A percentile compares a stretch with the other conserved stretches of the same genome.
phyloP scores from a whole-genome alignment of 2,113 vertebrate species.

The Vulpes lagopus region DNA sequence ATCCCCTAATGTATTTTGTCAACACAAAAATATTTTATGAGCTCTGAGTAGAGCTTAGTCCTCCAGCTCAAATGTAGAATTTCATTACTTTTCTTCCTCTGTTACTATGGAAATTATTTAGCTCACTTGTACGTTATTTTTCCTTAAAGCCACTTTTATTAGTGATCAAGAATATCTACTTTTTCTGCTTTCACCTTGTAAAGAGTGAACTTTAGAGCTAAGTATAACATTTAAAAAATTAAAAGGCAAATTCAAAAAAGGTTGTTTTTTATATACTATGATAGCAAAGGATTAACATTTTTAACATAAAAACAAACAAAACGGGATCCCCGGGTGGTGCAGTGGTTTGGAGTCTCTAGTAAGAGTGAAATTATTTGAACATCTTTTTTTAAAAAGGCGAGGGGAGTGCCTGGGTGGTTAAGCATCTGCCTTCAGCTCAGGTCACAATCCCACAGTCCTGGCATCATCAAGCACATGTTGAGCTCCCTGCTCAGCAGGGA shows the following conservation, averaged over 20 bases:
- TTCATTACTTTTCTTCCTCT: neutral
- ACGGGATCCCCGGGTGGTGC: no score
- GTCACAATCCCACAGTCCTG: neutral
- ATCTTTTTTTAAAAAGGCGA: neutral
- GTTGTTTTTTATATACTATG: neutral
- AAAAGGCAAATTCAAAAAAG: neutral
- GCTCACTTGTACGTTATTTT: neutral
- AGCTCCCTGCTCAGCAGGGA: neutral
- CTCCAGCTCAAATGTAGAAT: neutral
- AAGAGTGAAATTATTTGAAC: neutral
- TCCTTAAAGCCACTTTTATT: constrained; percentile 36
- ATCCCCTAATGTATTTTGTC: neutral
- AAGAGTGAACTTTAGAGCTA: neutral
- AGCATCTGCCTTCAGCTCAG: neutral
- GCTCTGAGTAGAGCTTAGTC: neutral
- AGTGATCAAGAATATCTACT: neutral
- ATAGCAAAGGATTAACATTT: neutral
- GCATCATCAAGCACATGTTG: neutral
- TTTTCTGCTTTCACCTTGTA: constrained; percentile 5
- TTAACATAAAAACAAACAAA: constrained; percentile 7
- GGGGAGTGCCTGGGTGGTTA: neutral
- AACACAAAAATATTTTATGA: constrained; percentile 22
- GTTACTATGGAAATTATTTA: neutral
- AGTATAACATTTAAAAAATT: constrained; percentile 11
- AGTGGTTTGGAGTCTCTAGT: neutral